A percentile compares a stretch with the other conserved stretches of the same genome.
Evolutionary conservation across 2,113 vertebrate species (phyloP).

Genomic region (Heptranchias perlo): DNA sequence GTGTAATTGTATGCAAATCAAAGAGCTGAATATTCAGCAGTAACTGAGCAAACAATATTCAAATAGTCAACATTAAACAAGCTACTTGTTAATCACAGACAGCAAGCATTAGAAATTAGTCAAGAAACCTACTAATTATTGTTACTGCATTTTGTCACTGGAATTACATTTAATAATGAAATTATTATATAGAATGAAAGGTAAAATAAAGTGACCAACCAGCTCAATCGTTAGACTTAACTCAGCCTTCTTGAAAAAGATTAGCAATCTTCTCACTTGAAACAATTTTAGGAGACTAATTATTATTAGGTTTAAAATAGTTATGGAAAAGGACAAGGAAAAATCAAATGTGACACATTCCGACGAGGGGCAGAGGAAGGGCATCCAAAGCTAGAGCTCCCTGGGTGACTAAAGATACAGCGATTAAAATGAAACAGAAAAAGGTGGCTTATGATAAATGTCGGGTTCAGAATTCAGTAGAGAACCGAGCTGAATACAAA

Average conservation of each 20-base stretch:
- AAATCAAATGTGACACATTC: too few relatives aligned
- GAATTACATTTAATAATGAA: conserved; percentile 7
- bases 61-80: conserved; percentile 43
- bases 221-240: too few relatives aligned
- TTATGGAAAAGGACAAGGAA: too few relatives aligned
- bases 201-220: background rate
- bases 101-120: conserved; percentile 13
- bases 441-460: too few relatives aligned
- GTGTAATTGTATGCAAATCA: conserved; percentile 39
- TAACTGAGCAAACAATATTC: conserved; percentile 42
- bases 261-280: background rate
- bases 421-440: too few relatives aligned
- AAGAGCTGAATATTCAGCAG: conserved; percentile 45
- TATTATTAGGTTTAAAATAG: too few relatives aligned
- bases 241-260: too few relatives aligned
- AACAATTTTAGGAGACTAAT: background rate
- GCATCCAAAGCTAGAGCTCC: too few relatives aligned
- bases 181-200: background rate
- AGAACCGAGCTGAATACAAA: too few relatives aligned
- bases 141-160: background rate
- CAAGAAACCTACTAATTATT: background rate
- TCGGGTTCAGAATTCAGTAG: too few relatives aligned
- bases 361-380: too few relatives aligned
- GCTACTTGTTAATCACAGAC: conserved; percentile 11
- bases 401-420: too few relatives aligned